Evolutionary conservation across 2,113 vertebrate genomes (phyloP), one percentile per base, ranked within the genome.

Genomic region (Miniopterus natalensis): DNA sequence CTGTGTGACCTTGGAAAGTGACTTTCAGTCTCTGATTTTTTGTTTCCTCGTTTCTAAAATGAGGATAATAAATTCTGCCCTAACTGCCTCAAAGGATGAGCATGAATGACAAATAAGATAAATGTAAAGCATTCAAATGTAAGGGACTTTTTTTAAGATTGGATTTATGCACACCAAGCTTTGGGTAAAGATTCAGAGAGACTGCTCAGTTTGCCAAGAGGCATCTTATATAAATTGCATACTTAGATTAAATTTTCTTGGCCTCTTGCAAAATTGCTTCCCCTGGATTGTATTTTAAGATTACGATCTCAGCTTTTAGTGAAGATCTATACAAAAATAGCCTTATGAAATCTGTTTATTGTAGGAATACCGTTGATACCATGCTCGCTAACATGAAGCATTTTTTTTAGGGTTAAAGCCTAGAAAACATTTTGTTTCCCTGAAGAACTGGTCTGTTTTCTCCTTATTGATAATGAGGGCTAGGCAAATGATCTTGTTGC

Each of bases 31-130:
- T 71, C 90, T 95, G 73, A 18, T 93, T 53, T 85, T 66, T 6
- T 57, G 36, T 77, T 95, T 93, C 65, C 25, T 92, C 55, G 27
- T 79, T 47, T 90, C 78, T 84, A 79, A 31, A 84, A 84, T 65
- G 71, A 84, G 45, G 17, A 27, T 70, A 61, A 23, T 66, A 63
- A 84, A 65, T 36, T 65, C 53, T 71, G 31, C 23, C 42, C 68
- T 53, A 23, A 45, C 27, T 21, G n/a, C 20, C 57, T 94, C 65
- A 66, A 36, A 55, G 57, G n/a, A 57, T 31, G 31, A 73, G 51
- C 51, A 31, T 61, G 42, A 85, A 8, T 68, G 55, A 70, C 9
- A 78, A 57, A 25, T 71, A 51, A 85, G 65, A 81, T 31, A 5
- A 10, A 1, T 31, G 31, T 8, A 40, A 45, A 29, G 20, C 66